Evolutionary conservation across 2,797 vertebrate species (phyloP), one percentile per base, ranked within the genome.

Genomic region (Periparus ater): DNA sequence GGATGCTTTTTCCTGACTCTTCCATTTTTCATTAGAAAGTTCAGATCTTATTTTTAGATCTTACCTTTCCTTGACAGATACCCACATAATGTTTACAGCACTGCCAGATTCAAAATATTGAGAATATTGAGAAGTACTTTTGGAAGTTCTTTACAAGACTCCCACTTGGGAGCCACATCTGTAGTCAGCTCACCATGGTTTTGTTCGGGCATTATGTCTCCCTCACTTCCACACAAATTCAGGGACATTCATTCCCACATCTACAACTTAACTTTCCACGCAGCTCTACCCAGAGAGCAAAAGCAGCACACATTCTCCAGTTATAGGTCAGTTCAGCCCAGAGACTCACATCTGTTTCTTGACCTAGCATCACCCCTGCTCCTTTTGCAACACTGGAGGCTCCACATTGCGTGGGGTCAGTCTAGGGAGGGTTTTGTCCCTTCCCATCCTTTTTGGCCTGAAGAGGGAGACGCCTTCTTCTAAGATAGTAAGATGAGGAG

Each of bases 311-410:
- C 1, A 0, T 14, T 65, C 53, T 63, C 61, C 25, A 44, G n/a
- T 45, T 82, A 42, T 6, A 55, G 72, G 61, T 50, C 51, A 36
- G 36, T 19, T 82, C 63, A 79, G 38, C 7, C 36, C 36, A 23
- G 14, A 81, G 36, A 34, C 16, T 53, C 91, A 92, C 75, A 89
- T 89, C 71, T 91, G 85, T 34, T 92, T 91, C 78, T 87, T 92
- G 81, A 94, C 81, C 63, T 60, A 63, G 21, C 38, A 66, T 89
- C 87, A 89, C 38, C 53, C 38, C 60, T 63, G 48, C 48, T 87
- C 47, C 29, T 89, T 87, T 60, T 79, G 60, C 67, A 89, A 40
- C 3, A 2, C 13, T 50, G 48, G 34, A 71, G 34, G 23, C 48
- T 96, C 63, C 75, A 67, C 0, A 5, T 60, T 51, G 53, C 48